These are phyloP conservation scores for Epinotia nisella DNA, from an alignment of 2,888 invertebrate genomes.

Conservation along the genomic window DNA sequence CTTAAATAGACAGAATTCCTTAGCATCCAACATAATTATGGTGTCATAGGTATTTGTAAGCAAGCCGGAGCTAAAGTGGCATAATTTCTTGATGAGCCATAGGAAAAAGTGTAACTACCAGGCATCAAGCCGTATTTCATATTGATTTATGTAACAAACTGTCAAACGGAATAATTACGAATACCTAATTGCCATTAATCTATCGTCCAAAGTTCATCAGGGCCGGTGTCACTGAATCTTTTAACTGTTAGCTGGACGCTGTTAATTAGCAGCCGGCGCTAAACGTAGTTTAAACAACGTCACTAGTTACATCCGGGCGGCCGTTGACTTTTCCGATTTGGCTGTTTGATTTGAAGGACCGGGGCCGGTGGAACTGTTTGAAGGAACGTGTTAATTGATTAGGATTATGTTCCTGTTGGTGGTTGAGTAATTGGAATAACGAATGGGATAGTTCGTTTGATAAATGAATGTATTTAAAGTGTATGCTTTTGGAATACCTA, in stretches of 20 bases:
- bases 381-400: constrained; percentile 15
- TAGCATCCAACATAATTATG: no score
- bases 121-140: no score
- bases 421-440: not conserved
- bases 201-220: not conserved
- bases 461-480: not conserved
- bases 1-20: no score
- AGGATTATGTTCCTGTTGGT: not conserved
- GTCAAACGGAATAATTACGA: not conserved
- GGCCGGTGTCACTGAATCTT: constrained; percentile 34
- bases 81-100: no score
- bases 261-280: constrained; percentile 36
- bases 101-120: no score
- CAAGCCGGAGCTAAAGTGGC: no score
- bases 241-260: constrained; percentile 34
- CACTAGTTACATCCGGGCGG: constrained; percentile 54
- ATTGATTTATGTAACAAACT: no score
- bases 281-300: constrained; percentile 54
- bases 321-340: constrained; percentile 45
- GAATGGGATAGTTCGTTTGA: not conserved
- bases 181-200: not conserved
- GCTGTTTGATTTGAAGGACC: constrained; percentile 42
- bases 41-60: no score
- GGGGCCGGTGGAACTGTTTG: constrained; percentile 5
- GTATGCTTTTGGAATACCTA: no score